Evolutionary conservation across 2,797 vertebrate genomes (phyloP).

Genomic region (Acomys russatus): DNA sequence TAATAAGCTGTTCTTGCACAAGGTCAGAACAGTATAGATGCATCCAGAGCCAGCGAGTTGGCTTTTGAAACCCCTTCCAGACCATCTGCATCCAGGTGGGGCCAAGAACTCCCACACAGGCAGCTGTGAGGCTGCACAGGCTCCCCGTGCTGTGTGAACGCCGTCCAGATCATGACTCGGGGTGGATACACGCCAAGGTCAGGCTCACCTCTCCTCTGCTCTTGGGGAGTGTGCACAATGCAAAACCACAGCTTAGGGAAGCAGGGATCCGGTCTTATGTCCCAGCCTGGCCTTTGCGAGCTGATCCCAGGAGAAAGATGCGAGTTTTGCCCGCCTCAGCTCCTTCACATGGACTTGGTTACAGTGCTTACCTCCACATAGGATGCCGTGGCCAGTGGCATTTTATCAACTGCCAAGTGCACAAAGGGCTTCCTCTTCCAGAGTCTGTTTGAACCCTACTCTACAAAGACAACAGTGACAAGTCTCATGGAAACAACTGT

Average conservation of each 20-base stretch:
- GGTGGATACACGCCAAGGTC: neutral
- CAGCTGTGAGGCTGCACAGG: neutral
- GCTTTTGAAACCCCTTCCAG: conserved; percentile 46
- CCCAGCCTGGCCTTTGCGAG: neutral
- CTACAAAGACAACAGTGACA: neutral
- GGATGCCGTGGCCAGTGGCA: neutral
- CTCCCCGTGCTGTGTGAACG: conserved; percentile 42
- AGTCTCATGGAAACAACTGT: neutral
- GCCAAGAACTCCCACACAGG: conserved; percentile 63
- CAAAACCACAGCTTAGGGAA: neutral
- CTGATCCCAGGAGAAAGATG: neutral
- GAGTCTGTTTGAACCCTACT: neutral
- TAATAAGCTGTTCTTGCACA: neutral
- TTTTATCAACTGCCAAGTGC: neutral
- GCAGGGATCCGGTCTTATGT: neutral
- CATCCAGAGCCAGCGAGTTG: neutral
- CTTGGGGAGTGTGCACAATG: neutral
- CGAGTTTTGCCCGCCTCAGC: neutral
- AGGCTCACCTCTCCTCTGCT: neutral
- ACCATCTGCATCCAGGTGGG: conserved; percentile 16
- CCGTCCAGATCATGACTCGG: neutral
- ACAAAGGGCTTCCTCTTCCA: neutral
- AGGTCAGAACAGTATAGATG: conserved; percentile 31
- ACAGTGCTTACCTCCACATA: neutral
- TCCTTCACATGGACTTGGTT: neutral